Percentiles rank a stretch among this genome's conserved stretches.
phyloP scores from a whole-genome alignment of 2,113 vertebrate genomes.

The Corythornis vintsioides region DNA sequence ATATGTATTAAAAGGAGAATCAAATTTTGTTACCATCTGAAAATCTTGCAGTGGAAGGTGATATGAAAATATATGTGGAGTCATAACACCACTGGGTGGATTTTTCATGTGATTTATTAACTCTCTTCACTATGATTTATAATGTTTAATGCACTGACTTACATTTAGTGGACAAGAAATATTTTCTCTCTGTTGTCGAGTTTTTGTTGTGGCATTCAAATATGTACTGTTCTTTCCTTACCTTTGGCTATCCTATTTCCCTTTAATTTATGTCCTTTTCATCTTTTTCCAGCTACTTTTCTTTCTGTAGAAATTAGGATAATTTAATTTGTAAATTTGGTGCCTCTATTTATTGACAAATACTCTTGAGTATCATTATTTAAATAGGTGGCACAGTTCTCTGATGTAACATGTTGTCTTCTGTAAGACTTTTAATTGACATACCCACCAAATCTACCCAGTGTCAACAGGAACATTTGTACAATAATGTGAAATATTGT shows the following conservation, averaged over 20 bases:
- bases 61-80: background rate
- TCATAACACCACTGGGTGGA: background rate
- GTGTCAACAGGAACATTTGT: background rate
- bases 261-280: background rate
- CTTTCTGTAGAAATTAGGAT: background rate
- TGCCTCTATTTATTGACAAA: background rate
- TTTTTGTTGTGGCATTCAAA: background rate
- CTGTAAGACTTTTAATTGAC: background rate
- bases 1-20: background rate
- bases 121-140: background rate
- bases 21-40: background rate
- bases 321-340: background rate
- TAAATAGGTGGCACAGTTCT: background rate
- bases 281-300: constrained; percentile 19
- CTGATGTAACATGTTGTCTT: background rate
- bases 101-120: background rate
- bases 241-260: background rate
- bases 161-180: background rate
- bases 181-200: background rate
- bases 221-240: background rate
- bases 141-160: background rate
- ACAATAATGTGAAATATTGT: background rate
- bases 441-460: background rate
- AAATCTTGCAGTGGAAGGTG: background rate
- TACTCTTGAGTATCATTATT: background rate